phyloP scores from a whole-genome alignment of 2,113 vertebrate species.

The Thymallus thymallus region DNA sequence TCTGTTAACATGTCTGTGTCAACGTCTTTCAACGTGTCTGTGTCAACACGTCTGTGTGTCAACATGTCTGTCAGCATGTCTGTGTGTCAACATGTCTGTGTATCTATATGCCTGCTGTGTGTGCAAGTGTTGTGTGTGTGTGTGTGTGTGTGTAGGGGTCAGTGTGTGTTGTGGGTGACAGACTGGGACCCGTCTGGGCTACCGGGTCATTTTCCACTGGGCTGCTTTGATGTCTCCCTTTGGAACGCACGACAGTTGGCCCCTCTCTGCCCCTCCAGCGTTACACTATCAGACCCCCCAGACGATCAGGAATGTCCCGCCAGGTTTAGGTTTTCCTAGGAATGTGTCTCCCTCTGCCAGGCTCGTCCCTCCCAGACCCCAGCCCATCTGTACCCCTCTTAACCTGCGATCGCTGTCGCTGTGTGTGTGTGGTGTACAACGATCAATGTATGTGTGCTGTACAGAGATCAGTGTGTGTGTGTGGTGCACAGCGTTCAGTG shows the following conservation, averaged over 20 bases:
- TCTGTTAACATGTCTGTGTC: too few relatives aligned
- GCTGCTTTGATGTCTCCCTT: background rate
- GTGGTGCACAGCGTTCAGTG: background rate
- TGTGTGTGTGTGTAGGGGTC: background rate
- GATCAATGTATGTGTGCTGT: too few relatives aligned
- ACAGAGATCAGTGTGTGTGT: background rate
- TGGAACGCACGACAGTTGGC: too few relatives aligned
- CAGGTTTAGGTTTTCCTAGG: background rate
- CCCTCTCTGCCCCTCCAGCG: background rate
- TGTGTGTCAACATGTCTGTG: too few relatives aligned
- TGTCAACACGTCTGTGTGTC: too few relatives aligned
- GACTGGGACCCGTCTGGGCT: background rate
- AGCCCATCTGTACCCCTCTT: background rate
- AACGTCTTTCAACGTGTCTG: too few relatives aligned
- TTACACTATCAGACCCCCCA: background rate
- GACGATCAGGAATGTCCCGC: background rate
- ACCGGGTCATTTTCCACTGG: background rate
- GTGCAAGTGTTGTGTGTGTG: background rate
- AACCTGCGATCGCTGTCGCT: background rate
- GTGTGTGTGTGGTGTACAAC: background rate
- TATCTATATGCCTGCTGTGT: slow-evolving; percentile 22
- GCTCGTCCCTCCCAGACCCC: too few relatives aligned
- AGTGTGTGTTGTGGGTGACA: background rate
- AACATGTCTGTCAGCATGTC: too few relatives aligned
- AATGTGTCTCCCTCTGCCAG: slow-evolving; percentile 1